These are phyloP conservation scores for Camponotus pennsylvanicus DNA, from an alignment of 1,140 invertebrate species.

Conservation along the genomic window DNA sequence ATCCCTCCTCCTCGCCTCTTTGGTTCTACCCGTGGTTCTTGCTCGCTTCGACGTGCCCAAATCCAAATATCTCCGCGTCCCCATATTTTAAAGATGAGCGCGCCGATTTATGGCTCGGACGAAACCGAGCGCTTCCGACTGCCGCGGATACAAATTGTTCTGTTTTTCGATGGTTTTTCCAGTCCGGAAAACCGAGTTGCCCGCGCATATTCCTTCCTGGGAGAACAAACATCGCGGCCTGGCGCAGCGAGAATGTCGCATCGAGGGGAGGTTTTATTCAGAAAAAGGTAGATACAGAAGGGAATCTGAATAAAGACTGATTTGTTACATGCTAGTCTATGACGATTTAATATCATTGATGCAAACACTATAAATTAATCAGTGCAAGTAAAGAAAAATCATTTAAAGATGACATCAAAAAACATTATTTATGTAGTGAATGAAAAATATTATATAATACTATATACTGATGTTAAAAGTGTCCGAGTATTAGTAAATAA, in stretches of 20 bases:
- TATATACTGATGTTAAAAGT: constrained; percentile 19
- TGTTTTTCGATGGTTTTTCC: constrained; percentile 69
- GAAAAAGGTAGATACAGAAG: neutral
- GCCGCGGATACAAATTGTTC: constrained; percentile 73
- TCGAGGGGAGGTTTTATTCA: neutral
- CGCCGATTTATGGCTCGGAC: constrained; percentile 77
- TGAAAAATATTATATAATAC: neutral
- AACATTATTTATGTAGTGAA: neutral
- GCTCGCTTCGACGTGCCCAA: constrained; percentile 69
- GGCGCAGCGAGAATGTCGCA: neutral
- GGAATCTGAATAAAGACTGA: constrained; percentile 21
- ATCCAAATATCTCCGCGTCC: constrained; percentile 83
- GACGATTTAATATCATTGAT: neutral
- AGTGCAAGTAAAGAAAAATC: neutral
- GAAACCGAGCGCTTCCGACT: constrained; percentile 68
- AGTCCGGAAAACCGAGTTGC: constrained; percentile 46
- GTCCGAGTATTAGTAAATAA: neutral
- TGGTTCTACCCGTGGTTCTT: constrained; percentile 46
- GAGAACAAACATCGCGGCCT: constrained; percentile 27
- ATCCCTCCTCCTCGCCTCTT: neutral
- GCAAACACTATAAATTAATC: neutral
- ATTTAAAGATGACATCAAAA: neutral
- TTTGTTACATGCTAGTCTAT: neutral
- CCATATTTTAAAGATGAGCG: constrained; percentile 84
- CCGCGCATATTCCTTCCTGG: constrained; percentile 36